These are phyloP conservation scores for Macrotus californicus DNA, from an alignment of 2,113 vertebrate species.

Conservation along the genomic window DNA sequence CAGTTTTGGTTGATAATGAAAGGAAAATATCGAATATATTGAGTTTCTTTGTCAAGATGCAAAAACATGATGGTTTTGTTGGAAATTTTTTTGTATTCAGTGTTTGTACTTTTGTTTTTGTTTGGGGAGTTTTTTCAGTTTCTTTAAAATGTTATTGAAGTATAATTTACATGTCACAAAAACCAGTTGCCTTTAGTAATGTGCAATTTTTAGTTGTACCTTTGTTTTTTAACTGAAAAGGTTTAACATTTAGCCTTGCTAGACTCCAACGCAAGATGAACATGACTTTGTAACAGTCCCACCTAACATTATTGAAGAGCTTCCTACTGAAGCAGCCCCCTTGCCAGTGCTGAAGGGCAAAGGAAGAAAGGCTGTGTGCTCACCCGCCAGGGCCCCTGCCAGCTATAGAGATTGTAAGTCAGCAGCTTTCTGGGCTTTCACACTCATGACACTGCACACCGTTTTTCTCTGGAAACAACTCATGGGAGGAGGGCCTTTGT, in stretches of 20 bases:
- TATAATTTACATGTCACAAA: background rate
- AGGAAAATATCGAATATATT: background rate
- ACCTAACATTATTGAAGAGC: background rate
- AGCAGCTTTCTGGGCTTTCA: background rate
- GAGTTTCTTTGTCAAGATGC: background rate
- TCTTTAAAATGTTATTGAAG: background rate
- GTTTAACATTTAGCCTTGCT: constrained; percentile 22
- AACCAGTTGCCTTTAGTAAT: background rate
- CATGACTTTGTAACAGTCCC: background rate
- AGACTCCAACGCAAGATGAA: background rate
- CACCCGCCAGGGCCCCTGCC: background rate
- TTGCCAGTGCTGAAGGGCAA: background rate
- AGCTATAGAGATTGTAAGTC: background rate
- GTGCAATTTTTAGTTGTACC: background rate
- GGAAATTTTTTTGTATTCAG: constrained; percentile 22
- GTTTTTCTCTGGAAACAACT: background rate
- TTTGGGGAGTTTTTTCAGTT: background rate
- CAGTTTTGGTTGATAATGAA: background rate
- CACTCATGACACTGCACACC: background rate
- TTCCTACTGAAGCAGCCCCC: background rate
- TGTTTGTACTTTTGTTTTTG: constrained; percentile 6
- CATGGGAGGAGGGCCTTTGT: background rate
- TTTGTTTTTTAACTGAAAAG: constrained; percentile 13
- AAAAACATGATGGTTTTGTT: constrained; percentile 19
- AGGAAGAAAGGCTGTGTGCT: background rate